Evolutionary conservation across 2,888 invertebrate species (phyloP).

Genomic region (Chaitophorus viminalis): DNA sequence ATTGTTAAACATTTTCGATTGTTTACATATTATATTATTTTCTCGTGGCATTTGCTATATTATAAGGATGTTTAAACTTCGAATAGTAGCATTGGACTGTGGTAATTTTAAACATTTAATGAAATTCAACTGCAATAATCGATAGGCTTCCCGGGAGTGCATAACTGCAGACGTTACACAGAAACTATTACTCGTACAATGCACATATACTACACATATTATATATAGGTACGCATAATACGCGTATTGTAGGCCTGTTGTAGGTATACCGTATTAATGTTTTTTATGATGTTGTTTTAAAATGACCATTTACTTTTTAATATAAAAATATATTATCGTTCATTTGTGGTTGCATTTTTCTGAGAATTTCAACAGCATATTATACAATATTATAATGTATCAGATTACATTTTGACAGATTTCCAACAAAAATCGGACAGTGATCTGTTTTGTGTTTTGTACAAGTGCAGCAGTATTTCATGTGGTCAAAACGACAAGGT

Average conservation of each 20-base stretch:
- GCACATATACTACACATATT: too few species aligned
- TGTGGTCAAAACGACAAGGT: constrained; percentile 36
- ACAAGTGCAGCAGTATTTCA: not conserved
- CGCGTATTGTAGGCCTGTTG: too few species aligned
- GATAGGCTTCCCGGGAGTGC: too few species aligned
- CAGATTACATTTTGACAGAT: constrained; percentile 5
- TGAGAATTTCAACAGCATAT: not conserved
- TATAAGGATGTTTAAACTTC: too few species aligned
- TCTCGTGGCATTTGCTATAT: too few species aligned
- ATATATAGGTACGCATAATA: not conserved
- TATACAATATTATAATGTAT: not conserved
- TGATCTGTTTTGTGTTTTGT: not conserved
- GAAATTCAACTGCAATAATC: too few species aligned
- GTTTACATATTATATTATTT: too few species aligned
- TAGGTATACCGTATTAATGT: not conserved
- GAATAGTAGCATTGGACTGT: too few species aligned
- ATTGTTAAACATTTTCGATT: too few species aligned
- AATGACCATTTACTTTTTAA: not conserved
- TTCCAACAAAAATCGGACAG: constrained; percentile 20
- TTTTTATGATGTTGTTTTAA: not conserved
- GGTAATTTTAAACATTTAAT: too few species aligned
- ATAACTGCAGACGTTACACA: too few species aligned
- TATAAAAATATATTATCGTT: not conserved
- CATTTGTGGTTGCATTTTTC: not conserved
- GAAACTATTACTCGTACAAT: too few species aligned